A percentile compares a stretch with the other conserved stretches of the same genome.
Conservation (phyloP, 2,888 invertebrate genomes). For the Vandiemenella viatica region DNA sequence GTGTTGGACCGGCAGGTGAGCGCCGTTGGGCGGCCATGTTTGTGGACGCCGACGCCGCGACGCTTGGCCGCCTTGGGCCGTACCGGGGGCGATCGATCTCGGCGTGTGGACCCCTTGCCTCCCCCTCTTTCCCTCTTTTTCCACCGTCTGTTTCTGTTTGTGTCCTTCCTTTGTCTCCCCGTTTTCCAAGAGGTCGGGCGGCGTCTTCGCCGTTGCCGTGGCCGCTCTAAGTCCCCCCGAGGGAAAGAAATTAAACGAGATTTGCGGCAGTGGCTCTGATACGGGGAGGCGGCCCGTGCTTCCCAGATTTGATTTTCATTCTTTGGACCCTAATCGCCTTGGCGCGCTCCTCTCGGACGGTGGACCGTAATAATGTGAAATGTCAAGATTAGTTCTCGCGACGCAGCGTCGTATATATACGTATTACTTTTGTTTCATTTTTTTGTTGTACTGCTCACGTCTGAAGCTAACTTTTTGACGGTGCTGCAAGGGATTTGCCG, state of each 20-base stretch:
- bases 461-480: no score
- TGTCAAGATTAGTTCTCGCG: conserved; percentile 7
- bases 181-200: neutral
- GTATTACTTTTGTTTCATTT: no score
- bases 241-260: conserved; percentile 1
- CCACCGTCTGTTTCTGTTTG: neutral
- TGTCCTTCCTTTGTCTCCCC: neutral
- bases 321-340: conserved; percentile 1
- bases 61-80: no score
- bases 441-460: no score
- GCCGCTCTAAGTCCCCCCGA: neutral
- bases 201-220: no score
- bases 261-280: neutral
- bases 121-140: neutral
- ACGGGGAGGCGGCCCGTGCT: conserved; percentile 1
- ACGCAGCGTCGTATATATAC: no score
- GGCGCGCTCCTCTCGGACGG: neutral
- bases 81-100: no score
- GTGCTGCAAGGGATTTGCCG: no score
- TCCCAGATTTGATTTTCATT: conserved; percentile 9
- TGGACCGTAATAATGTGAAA: conserved; percentile 2
- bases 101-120: no score
- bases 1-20: no score
- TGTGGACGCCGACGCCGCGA: no score
- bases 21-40: no score